These are phyloP conservation scores for Amiota mariae DNA, from an alignment of 2,888 invertebrate genomes.

Conservation along the genomic window DNA sequence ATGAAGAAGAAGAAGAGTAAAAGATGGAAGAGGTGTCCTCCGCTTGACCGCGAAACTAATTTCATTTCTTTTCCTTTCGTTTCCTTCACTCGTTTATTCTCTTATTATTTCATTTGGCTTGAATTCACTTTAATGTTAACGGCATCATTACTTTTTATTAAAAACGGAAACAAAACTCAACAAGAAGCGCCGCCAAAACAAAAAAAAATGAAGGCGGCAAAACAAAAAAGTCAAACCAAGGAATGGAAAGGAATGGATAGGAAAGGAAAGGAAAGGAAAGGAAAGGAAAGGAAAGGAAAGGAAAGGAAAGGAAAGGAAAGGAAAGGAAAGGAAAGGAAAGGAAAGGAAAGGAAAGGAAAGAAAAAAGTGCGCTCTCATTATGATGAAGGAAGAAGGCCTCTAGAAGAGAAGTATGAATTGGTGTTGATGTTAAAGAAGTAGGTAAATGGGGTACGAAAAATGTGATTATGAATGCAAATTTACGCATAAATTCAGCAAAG, in stretches of 20 bases:
- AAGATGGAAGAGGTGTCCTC: neutral
- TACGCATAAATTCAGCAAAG: conserved; percentile 56
- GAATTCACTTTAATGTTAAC: conserved; percentile 60
- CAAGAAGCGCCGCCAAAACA: neutral
- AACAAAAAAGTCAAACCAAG: neutral
- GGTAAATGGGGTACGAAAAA: conserved; percentile 51
- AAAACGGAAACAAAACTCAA: conserved; percentile 20
- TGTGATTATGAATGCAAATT: conserved; percentile 66
- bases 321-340: neutral
- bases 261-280: neutral
- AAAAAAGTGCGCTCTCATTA: conserved; percentile 12
- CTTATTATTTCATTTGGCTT: neutral
- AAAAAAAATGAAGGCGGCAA: neutral
- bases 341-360: neutral
- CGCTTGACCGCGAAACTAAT: too few relatives aligned
- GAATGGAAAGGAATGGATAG: neutral
- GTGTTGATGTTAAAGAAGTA: neutral
- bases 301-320: neutral
- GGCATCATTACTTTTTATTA: conserved; percentile 66
- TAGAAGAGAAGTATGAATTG: neutral
- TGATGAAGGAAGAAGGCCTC: neutral
- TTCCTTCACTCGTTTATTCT: neutral
- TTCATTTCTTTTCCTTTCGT: neutral
- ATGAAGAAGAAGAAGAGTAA: too few relatives aligned
- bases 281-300: neutral